Percentiles rank a stretch among this genome's conserved stretches.
Evolutionary conservation across 2,113 vertebrate genomes (phyloP).

Genomic region (Centropristis striata): DNA sequence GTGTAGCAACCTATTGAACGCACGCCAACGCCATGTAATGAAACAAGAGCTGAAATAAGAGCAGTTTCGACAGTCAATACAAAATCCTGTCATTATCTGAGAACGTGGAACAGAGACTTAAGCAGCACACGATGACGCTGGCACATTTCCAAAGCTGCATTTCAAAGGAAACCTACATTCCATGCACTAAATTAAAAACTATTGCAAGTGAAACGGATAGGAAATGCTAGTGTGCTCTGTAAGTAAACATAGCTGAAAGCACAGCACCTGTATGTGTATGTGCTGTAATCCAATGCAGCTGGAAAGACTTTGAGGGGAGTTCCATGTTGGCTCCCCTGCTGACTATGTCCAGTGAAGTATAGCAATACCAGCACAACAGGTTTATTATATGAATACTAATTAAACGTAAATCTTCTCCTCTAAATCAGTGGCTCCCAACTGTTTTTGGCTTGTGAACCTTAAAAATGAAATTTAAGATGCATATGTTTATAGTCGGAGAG

Average conservation of each 20-base stretch:
- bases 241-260: slow-evolving; percentile 57
- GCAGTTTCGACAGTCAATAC: slow-evolving; percentile 69
- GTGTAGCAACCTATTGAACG: slow-evolving; percentile 69
- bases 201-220: slow-evolving; percentile 33
- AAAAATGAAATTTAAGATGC: neutral
- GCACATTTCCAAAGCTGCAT: slow-evolving; percentile 50
- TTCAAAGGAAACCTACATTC: slow-evolving; percentile 62
- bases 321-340: neutral
- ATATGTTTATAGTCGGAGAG: neutral
- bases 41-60: slow-evolving; percentile 74
- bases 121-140: slow-evolving; percentile 55
- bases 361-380: neutral
- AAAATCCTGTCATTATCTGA: slow-evolving; percentile 70
- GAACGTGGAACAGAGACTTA: slow-evolving; percentile 62
- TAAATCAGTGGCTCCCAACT: neutral
- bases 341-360: slow-evolving; percentile 10
- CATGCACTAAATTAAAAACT: slow-evolving; percentile 60
- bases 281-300: slow-evolving; percentile 48
- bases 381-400: neutral
- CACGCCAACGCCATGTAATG: slow-evolving; percentile 66
- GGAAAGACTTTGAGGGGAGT: slow-evolving; percentile 10
- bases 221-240: slow-evolving; percentile 4
- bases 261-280: slow-evolving; percentile 58
- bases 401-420: neutral
- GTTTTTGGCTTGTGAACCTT: neutral